phyloP scores from a whole-genome alignment of 2,888 invertebrate species.

The Sisyra nigra region DNA sequence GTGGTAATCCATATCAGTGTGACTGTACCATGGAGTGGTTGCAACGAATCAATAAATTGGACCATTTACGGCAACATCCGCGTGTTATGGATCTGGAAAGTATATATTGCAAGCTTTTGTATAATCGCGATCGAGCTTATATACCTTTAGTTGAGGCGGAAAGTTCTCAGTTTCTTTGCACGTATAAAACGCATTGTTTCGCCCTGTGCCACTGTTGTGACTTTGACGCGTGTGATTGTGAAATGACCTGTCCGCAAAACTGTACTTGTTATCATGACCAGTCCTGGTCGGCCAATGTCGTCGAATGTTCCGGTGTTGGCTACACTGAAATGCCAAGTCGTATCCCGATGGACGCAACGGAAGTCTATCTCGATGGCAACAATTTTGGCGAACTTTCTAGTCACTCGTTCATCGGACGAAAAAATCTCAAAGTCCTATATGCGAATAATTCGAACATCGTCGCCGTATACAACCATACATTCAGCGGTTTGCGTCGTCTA shows the following conservation, averaged over 20 bases:
- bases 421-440: conserved; percentile 73
- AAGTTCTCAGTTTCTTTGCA: conserved; percentile 80
- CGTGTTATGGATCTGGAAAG: conserved; percentile 79
- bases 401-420: conserved; percentile 82
- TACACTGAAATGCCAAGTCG: conserved; percentile 72
- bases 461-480: conserved; percentile 75
- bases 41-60: conserved; percentile 73
- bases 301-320: conserved; percentile 71
- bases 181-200: conserved; percentile 86
- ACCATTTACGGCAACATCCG: conserved; percentile 74
- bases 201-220: conserved; percentile 92
- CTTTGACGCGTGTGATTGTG: conserved; percentile 93
- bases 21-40: conserved; percentile 95
- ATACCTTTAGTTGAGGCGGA: conserved; percentile 76
- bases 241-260: conserved; percentile 88
- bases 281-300: conserved; percentile 84
- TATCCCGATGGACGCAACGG: conserved; percentile 91
- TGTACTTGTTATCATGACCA: conserved; percentile 93
- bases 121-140: conserved; percentile 69
- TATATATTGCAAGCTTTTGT: conserved; percentile 74
- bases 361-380: conserved; percentile 86
- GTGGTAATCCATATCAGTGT: conserved; percentile 87
- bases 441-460: conserved; percentile 80
- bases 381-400: conserved; percentile 73
- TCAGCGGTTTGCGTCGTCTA: conserved; percentile 70